Evolutionary conservation across 2,888 invertebrate species (phyloP).

Genomic region (Trissolcus japonicus): DNA sequence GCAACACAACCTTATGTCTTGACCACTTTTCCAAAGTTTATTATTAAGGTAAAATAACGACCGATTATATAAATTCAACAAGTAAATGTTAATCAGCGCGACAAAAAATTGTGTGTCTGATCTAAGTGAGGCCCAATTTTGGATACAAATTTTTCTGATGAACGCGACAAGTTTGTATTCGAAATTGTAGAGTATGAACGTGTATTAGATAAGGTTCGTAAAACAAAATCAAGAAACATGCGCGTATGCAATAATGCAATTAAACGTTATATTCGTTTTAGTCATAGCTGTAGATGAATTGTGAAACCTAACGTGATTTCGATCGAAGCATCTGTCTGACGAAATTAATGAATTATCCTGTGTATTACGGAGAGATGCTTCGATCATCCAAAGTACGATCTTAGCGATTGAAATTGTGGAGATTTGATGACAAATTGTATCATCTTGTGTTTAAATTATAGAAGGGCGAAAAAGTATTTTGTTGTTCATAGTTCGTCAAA

Average conservation of each 20-base stretch:
- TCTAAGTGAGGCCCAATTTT: conserved; percentile 14
- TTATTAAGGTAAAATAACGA: not conserved
- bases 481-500: conserved; percentile 71
- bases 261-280: conserved; percentile 59
- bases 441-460: conserved; percentile 35
- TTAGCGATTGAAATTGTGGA: conserved; percentile 34
- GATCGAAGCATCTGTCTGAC: conserved; percentile 23
- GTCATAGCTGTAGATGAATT: conserved; percentile 61
- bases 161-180: conserved; percentile 21
- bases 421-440: conserved; percentile 40
- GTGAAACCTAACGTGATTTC: conserved; percentile 24
- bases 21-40: too few species aligned
- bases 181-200: conserved; percentile 30
- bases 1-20: not conserved
- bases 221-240: conserved; percentile 17
- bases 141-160: conserved; percentile 11
- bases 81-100: conserved; percentile 26
- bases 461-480: conserved; percentile 59
- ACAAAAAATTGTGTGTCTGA: conserved; percentile 14
- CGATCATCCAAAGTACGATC: conserved; percentile 30
- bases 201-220: conserved; percentile 9
- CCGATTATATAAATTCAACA: not conserved
- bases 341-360: not conserved
- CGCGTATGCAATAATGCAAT: conserved; percentile 54
- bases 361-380: conserved; percentile 14